These are phyloP conservation scores for Mesoclemmys tuberculata DNA, from an alignment of 2,113 vertebrate genomes.

Conservation along the genomic window DNA sequence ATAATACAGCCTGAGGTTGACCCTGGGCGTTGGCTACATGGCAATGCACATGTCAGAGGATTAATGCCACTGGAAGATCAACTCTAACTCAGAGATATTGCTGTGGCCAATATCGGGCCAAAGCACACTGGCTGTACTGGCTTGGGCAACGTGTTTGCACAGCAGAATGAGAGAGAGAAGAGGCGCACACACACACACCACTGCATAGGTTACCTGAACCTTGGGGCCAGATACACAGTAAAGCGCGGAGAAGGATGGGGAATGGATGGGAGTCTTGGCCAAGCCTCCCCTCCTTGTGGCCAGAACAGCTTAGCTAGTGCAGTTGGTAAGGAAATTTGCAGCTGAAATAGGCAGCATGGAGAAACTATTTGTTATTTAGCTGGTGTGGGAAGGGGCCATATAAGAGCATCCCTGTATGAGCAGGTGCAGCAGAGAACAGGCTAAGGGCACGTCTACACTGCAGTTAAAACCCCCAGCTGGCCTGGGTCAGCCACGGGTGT, in stretches of 20 bases:
- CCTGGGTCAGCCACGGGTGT: no score
- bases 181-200: neutral
- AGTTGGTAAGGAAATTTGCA: neutral
- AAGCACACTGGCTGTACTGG: accelerated
- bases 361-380: neutral
- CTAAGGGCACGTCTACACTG: neutral
- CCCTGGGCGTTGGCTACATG: neutral
- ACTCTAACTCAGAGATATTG: neutral
- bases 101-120: neutral
- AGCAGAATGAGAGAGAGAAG: neutral
- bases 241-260: neutral
- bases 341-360: neutral
- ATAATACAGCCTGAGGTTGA: neutral
- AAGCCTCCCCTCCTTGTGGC: neutral
- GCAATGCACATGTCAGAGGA: accelerated
- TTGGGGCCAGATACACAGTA: neutral
- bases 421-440: accelerated
- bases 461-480: neutral
- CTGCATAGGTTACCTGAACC: neutral
- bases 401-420: neutral
- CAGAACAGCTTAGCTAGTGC: conserved; percentile 21
- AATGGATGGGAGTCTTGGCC: conserved; percentile 57
- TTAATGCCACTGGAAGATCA: accelerated
- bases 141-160: accelerated
- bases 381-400: accelerated